Conservation (phyloP, 2,113 vertebrate genomes). For the Spea multiplicata region DNA sequence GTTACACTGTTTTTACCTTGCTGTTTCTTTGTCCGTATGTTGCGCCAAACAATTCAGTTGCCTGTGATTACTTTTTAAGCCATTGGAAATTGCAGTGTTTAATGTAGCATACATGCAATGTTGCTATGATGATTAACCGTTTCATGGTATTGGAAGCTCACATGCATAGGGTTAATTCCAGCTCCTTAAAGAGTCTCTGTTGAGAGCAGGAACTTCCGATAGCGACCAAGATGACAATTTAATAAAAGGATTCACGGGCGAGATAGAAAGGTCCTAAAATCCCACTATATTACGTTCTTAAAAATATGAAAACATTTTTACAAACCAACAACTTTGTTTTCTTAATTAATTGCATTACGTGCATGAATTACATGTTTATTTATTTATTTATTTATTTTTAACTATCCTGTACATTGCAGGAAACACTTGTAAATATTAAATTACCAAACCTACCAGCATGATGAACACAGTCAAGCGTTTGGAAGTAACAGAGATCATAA, state of each 20-base stretch:
- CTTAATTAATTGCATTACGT: too few species aligned
- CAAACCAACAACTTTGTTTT: too few species aligned
- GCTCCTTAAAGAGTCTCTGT: conserved; percentile 4
- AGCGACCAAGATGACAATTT: neutral
- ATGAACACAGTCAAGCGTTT: too few species aligned
- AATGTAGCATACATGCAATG: neutral
- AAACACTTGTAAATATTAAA: too few species aligned
- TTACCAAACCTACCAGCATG: too few species aligned
- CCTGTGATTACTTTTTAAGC: neutral
- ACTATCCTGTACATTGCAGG: too few species aligned
- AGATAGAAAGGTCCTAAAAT: too few species aligned
- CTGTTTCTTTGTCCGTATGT: neutral
- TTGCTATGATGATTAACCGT: neutral
- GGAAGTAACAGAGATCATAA: too few species aligned
- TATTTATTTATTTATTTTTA: too few species aligned
- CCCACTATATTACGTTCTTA: too few species aligned
- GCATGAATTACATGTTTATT: too few species aligned
- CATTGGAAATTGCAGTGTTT: neutral
- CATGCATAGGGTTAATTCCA: conserved; percentile 33
- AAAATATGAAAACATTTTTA: too few species aligned
- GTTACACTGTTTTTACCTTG: neutral
- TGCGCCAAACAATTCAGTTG: neutral
- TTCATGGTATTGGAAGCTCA: conserved; percentile 4
- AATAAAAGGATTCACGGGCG: neutral
- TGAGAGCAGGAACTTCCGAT: conserved; percentile 12